phyloP scores from a whole-genome alignment of 2,888 invertebrate genomes.

The Lymantria monacha region DNA sequence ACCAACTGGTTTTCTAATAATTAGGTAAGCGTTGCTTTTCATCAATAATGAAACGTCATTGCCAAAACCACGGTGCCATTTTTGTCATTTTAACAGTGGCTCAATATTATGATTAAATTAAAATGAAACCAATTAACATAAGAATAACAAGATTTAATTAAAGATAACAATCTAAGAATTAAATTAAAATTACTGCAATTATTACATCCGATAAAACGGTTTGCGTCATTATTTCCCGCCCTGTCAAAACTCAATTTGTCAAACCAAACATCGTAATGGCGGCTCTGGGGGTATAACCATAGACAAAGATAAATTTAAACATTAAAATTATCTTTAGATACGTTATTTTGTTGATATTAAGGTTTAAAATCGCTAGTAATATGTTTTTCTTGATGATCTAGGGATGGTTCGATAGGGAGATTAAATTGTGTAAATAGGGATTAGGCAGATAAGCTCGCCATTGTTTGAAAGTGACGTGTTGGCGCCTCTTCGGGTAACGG shows the following conservation, averaged over 20 bases:
- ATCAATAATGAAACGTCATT: too few species aligned
- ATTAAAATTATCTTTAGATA: conserved; percentile 31
- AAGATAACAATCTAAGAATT: conserved; percentile 46
- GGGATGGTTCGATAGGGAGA: conserved; percentile 52
- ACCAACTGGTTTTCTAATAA: too few species aligned
- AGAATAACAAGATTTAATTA: conserved; percentile 18
- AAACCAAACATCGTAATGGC: conserved; percentile 74
- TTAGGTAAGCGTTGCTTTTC: too few species aligned
- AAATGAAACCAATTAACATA: conserved; percentile 28
- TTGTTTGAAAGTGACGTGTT: conserved; percentile 69
- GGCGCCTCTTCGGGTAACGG: conserved; percentile 58
- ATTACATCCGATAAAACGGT: conserved; percentile 55
- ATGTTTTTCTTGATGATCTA: conserved; percentile 27
- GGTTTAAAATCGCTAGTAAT: conserved; percentile 52
- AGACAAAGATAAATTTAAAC: conserved; percentile 36
- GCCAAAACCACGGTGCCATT: too few species aligned
- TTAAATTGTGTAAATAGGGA: conserved; percentile 81
- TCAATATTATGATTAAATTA: conserved; percentile 16
- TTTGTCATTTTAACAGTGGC: background rate
- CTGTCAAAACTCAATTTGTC: conserved; percentile 81
- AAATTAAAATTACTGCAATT: conserved; percentile 53
- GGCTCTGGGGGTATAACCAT: conserved; percentile 51
- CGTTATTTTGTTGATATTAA: conserved; percentile 49
- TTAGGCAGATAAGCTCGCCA: conserved; percentile 73
- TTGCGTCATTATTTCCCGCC: conserved; percentile 63